These are phyloP conservation scores for Tetranychus piercei DNA, from an alignment of 2,888 invertebrate species.

Conservation along the genomic window DNA sequence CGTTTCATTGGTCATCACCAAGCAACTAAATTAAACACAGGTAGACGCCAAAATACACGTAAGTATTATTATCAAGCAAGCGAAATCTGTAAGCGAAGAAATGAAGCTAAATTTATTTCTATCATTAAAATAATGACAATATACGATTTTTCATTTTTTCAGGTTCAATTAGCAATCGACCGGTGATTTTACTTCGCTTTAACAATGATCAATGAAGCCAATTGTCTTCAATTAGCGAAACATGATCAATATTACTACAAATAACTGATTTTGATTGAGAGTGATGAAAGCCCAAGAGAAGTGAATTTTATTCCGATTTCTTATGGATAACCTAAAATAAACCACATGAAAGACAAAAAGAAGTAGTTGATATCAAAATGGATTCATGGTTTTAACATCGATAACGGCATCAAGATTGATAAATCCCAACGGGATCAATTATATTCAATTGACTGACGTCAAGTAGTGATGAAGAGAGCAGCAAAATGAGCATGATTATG, in stretches of 20 bases:
- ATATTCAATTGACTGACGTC: not conserved
- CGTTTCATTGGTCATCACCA: not conserved
- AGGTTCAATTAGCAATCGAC: too few species aligned
- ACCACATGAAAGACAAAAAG: not conserved
- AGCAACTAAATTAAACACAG: not conserved
- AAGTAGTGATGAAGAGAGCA: not conserved
- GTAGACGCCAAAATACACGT: too few species aligned
- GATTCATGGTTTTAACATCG: not conserved
- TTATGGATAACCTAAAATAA: not conserved
- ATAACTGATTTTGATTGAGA: too few species aligned
- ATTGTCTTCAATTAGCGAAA: not conserved
- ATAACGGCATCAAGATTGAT: not conserved
- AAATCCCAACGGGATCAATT: conserved; percentile 1
- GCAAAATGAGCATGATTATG: not conserved
- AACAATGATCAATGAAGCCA: too few species aligned
- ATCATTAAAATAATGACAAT: too few species aligned
- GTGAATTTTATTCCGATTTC: too few species aligned
- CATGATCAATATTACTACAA: not conserved
- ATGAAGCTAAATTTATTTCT: too few species aligned
- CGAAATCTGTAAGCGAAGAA: too few species aligned
- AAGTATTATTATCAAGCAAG: too few species aligned
- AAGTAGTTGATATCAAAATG: not conserved
- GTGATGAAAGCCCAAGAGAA: too few species aligned
- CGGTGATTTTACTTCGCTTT: too few species aligned
- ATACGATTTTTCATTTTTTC: too few species aligned